Evolutionary conservation across 2,797 vertebrate genomes (phyloP).

Genomic region (Sandelia bainsii): DNA sequence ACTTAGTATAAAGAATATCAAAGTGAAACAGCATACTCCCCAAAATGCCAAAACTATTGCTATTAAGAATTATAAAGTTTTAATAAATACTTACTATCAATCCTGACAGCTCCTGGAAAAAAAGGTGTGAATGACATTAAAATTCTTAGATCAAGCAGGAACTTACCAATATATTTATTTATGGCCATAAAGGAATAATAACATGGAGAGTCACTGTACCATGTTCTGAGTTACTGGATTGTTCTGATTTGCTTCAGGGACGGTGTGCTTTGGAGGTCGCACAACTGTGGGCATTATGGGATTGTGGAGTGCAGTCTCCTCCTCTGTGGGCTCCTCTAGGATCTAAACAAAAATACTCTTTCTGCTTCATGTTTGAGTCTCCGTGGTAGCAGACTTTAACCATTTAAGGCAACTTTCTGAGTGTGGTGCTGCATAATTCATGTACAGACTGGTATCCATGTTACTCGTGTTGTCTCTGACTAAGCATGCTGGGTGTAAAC

Average conservation of each 20-base stretch:
- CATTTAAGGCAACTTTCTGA: conserved; percentile 6
- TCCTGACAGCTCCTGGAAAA: conserved; percentile 88
- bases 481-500: conserved; percentile 1
- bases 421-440: conserved; percentile 43
- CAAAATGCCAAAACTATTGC: background rate
- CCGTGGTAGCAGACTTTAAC: conserved; percentile 28
- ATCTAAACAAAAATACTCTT: conserved; percentile 79
- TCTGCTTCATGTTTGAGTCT: conserved; percentile 16
- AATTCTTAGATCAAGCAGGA: background rate
- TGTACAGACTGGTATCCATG: conserved; percentile 4
- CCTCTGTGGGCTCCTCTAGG: conserved; percentile 96
- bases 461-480: conserved; percentile 2
- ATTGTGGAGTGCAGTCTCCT: conserved; percentile 95
- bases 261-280: conserved; percentile 88
- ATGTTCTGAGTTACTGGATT: conserved; percentile 82
- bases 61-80: background rate
- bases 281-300: conserved; percentile 97
- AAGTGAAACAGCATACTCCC: background rate
- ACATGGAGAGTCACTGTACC: conserved; percentile 73
- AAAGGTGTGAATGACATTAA: background rate
- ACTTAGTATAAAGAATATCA: too few species aligned
- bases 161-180: background rate
- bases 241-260: conserved; percentile 73
- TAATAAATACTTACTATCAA: conserved; percentile 84
- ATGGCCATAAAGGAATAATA: background rate